Base-by-base conservation (phyloP, 2,797 vertebrate species). In the Phrynocephalus forsythii region DNA sequence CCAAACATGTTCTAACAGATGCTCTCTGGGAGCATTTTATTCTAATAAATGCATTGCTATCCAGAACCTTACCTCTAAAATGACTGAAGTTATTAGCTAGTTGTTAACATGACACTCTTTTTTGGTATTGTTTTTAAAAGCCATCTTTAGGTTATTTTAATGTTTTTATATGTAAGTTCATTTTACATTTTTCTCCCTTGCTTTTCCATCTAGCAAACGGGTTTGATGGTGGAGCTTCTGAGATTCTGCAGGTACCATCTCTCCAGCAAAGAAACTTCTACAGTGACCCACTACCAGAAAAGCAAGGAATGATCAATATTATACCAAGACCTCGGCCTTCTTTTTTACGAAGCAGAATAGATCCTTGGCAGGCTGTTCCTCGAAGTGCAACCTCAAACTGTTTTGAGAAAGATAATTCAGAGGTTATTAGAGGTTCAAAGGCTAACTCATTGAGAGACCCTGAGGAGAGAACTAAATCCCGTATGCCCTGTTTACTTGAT, bases 371-470 rank as follows among this genome's bases (percentile, higher is more conserved):
- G 28, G 92, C 93, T 81, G 94, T 98, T 91, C 95, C 97, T 81
- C 96, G 90, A 79, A 95, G 96, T 79, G 94, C 96, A 87, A 98
- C 97, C 94, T 96, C 98, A 92, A 98, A 95, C 95, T 97, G 96
- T 90, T 96, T 96, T 24, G 96, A 97, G 89, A 95, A 96, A 50
- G 95, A 95, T 94, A 96, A 94, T 92, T 96, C 95, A 0, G 97
- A 97, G 82, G 97, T 93, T 87, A 95, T 52, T 86, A 84, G 93
- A 8, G 95, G 92, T 3, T 94, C 96, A 38, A 93, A 85, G 91
- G 91, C 97, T 56, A 94, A 86, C 77, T 86, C 95, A 85, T 91
- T 97, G 91, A 95, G 97, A n/a, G 90, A 95, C 38, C 82, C 96
- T 0, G 96, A 97, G 86, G 95, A 96, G 90, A 97, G 95, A 93